phyloP scores from a whole-genome alignment of 2,113 vertebrate genomes.

The Trogon melanurus region DNA sequence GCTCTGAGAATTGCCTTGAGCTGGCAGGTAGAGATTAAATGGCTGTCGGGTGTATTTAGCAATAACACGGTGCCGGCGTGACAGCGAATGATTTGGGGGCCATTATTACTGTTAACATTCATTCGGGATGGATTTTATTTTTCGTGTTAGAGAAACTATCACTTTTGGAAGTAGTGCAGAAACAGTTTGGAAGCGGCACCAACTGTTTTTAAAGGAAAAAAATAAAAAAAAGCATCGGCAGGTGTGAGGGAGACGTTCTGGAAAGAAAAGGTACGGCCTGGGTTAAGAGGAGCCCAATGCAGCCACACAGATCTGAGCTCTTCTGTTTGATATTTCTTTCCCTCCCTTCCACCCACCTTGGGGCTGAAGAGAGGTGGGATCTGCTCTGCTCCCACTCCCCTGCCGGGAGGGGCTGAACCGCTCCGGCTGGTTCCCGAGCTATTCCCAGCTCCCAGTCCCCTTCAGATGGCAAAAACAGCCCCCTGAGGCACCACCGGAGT shows the following conservation, averaged over 20 bases:
- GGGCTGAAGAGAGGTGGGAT: not conserved
- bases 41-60: not conserved
- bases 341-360: not conserved
- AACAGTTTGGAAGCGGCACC: not conserved
- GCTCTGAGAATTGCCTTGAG: not conserved
- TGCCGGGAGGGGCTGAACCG: not conserved
- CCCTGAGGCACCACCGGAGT: not conserved
- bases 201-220: not conserved
- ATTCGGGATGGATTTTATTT: not conserved
- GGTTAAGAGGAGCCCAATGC: not conserved
- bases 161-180: not conserved
- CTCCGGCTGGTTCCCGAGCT: not conserved
- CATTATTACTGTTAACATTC: not conserved
- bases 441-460: not conserved
- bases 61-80: not conserved
- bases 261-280: not conserved
- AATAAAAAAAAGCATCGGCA: not conserved
- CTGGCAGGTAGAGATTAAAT: not conserved
- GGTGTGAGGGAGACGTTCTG: not conserved
- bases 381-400: not conserved
- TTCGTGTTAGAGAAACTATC: not conserved
- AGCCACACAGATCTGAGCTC: not conserved
- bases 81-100: not conserved
- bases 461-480: not conserved
- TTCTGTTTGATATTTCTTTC: not conserved